phyloP scores from a whole-genome alignment of 2,113 vertebrate genomes.

The Ciconia boyciana region DNA sequence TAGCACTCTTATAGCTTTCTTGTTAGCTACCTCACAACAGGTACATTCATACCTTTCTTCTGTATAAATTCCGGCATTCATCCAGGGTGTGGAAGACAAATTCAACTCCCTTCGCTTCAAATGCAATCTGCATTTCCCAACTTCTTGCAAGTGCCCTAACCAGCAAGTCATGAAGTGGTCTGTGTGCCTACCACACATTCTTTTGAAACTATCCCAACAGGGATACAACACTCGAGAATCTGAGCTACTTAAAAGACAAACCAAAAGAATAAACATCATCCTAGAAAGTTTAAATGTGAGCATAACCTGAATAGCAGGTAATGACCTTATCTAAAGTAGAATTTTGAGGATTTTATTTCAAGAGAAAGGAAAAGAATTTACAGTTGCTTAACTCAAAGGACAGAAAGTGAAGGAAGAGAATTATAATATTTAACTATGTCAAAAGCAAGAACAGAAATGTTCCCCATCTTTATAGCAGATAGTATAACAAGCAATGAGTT shows the following conservation, averaged over 20 bases:
- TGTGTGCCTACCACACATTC: neutral
- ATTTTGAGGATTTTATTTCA: neutral
- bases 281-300: neutral
- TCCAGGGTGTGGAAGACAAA: neutral
- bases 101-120: neutral
- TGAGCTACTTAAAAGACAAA: neutral
- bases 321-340: neutral
- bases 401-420: conserved; percentile 7
- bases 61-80: neutral
- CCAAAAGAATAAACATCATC: neutral
- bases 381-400: neutral
- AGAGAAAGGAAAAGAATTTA: conserved; percentile 17
- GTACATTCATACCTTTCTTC: neutral
- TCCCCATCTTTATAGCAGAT: neutral
- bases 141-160: neutral
- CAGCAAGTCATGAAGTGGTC: neutral
- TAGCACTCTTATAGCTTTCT: neutral
- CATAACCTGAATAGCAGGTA: neutral
- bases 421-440: neutral
- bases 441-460: neutral
- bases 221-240: neutral
- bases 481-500: neutral
- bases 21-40: neutral
- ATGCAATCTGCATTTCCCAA: neutral
- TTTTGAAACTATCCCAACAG: neutral